Evolutionary conservation across 2,113 vertebrate species (phyloP), one percentile per base, ranked within the genome.

Genomic region (Sakesphorus luctuosus): DNA sequence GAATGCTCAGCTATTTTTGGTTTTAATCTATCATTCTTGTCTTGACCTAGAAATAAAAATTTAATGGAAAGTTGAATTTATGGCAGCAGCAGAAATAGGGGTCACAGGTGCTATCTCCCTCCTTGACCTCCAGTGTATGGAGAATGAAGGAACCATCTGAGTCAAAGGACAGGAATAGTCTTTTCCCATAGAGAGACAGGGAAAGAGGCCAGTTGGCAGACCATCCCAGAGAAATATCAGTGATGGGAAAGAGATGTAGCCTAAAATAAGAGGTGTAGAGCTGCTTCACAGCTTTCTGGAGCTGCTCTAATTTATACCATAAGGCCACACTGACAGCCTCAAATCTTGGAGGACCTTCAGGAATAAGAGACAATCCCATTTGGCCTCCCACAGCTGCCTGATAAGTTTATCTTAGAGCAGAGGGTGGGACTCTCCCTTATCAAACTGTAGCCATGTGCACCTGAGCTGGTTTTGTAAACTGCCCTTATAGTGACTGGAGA

Each of bases 21-120:
- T 84, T 75, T 82, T 85, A 76, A 85, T 93, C 94, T 76, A 72
- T 73, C 81, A 61, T 82, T 82, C 84, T 38, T 78, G 77, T 75
- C 87, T 69, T 79, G 66, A 87, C 89, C 87, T 94, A 93, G 87
- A 85, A 87, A 91, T 87, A 84, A 88, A 82, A 93, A 81, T 52
- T n/a, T 87, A 82, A 87, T 66, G 49, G 71, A 36, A 93, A 76
- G 63, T 53, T 76, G 81, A 81, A 85, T 93, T 81, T 90, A 67
- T 93, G 85, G 71, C 53, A 2, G 61, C 0, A 0, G 72, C 79
- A 86, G 79, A 94, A 95, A 90, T 88, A 92, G 79, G 75, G 63
- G 62, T 93, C 82, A 2, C 55, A 47, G 33, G 68, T 85, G 67
- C 65, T 77, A 11, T 56, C 72, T 92, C 47, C 29, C 68, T 86